Evolutionary conservation across 2,888 invertebrate species (phyloP).

Genomic region (Coecobrya sp.): DNA sequence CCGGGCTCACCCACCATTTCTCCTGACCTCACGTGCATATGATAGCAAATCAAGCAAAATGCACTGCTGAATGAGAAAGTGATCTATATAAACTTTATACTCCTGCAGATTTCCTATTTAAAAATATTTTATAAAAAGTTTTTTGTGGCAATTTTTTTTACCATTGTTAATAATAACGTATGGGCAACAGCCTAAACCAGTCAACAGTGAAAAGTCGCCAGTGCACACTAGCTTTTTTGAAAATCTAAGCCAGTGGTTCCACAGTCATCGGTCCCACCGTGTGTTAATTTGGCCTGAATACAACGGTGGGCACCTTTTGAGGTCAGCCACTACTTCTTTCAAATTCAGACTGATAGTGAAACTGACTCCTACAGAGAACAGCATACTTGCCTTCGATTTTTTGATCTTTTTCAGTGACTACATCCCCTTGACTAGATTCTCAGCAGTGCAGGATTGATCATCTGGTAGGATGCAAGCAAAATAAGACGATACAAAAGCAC

Average conservation of each 20-base stretch:
- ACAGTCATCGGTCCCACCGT: slow-evolving; percentile 1
- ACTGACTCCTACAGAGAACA: neutral
- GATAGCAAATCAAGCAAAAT: too few relatives aligned
- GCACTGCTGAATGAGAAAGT: too few relatives aligned
- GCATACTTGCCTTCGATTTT: neutral
- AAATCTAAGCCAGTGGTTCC: neutral
- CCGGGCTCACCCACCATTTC: too few relatives aligned
- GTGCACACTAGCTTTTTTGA: neutral
- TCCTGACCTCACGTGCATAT: too few relatives aligned
- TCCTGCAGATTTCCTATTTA: too few relatives aligned
- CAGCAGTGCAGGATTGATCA: neutral
- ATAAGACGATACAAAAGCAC: neutral
- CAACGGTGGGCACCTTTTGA: neutral
- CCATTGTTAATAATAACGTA: too few relatives aligned
- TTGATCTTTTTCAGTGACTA: neutral
- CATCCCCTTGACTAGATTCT: neutral
- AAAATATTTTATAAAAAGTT: too few relatives aligned
- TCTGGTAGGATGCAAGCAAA: neutral
- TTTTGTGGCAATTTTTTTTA: too few relatives aligned
- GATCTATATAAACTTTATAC: too few relatives aligned
- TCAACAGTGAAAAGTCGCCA: neutral
- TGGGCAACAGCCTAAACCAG: too few relatives aligned
- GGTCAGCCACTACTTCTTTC: neutral
- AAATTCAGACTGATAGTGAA: too few relatives aligned
- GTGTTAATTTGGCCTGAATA: neutral